Evolutionary conservation across 2,888 invertebrate genomes (phyloP), one percentile per base, ranked within the genome.

Genomic region (Heliconius charithonia): DNA sequence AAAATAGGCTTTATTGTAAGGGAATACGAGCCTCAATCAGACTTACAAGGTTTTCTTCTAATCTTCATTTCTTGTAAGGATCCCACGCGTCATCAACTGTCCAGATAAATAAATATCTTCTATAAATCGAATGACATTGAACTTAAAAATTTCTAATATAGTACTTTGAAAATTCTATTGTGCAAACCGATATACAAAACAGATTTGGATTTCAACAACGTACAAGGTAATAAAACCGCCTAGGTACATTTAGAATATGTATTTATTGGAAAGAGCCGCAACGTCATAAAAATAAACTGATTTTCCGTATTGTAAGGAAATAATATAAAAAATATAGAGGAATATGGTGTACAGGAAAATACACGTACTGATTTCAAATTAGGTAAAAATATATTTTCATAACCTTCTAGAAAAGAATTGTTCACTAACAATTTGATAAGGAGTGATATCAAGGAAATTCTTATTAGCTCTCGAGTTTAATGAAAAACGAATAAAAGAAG

Each of bases 401-500:
- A 65, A 29, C 37, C 27, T 59, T 32, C 56, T 70, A 56, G 29
- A 37, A 75, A 65, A 63, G 70, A 70, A 66, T 70, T 51, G 62
- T 67, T 74, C 41, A 37, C 67, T 62, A 76, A 73, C 16, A 45
- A 77, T 76, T 73, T 73, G 32, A 63, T 74, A 76, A 69, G 76
- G 74, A 72, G 69, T 74, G 67, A 74, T 78, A 79, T 79, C 70
- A 76, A 69, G 79, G 73, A 79, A 79, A 76, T 51, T 79, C 79
- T 79, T 79, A 69, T 76, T 79, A 79, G 76, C 79, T 66, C 80
- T 79, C 71, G 74, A 78, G 75, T 78, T 79, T 77, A 77, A 77
- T 79, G 70, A 79, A 79, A 80, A 80, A 65, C 74, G 78, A 78
- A 78, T 76, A 77, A 80, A 79, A 79, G 75, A 78, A 76, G 79